Conservation (phyloP, 1,140 invertebrate species). For the Drosophila bocqueti region DNA sequence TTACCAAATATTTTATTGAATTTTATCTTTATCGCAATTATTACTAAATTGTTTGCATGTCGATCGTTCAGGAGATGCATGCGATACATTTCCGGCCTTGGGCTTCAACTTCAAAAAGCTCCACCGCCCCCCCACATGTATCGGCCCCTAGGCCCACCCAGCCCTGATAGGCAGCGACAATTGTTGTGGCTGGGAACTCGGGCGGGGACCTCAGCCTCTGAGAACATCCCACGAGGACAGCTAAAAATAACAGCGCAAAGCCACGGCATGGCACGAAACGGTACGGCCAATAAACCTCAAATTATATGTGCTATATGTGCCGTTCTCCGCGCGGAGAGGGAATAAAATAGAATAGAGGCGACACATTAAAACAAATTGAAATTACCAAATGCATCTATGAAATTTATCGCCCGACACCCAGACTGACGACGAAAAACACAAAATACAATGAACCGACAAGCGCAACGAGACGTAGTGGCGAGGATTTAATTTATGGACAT, state of each 20-base stretch:
- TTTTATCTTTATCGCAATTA: too few species aligned
- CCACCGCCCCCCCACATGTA: conserved; percentile 4
- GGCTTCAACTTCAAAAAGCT: conserved; percentile 61
- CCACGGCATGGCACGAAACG: conserved; percentile 25
- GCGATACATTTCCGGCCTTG: conserved; percentile 47
- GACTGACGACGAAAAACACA: conserved; percentile 18
- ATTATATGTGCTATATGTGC: conserved; percentile 66
- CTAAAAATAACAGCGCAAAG: conserved; percentile 56
- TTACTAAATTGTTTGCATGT: conserved; percentile 8
- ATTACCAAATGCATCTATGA: conserved; percentile 80
- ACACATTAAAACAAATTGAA: conserved; percentile 80
- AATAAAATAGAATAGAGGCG: conserved; percentile 40
- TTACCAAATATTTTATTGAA: too few species aligned
- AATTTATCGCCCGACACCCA: conserved; percentile 67
- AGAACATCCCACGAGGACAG: conserved; percentile 60
- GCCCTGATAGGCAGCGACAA: conserved; percentile 60
- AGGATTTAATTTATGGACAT: conserved; percentile 76
- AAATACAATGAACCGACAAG: conserved; percentile 18
- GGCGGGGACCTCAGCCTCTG: neutral
- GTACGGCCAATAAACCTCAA: conserved; percentile 71
- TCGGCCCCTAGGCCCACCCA: neutral
- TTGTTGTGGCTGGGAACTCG: conserved; percentile 35
- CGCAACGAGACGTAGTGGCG: conserved; percentile 14
- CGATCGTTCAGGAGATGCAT: conserved; percentile 20
- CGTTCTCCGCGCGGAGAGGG: conserved; percentile 8